Evolutionary conservation across 23 tunicate genomes (phyloP), one percentile per base, ranked within the genome.

Genomic region (Trididemnum clinides): DNA sequence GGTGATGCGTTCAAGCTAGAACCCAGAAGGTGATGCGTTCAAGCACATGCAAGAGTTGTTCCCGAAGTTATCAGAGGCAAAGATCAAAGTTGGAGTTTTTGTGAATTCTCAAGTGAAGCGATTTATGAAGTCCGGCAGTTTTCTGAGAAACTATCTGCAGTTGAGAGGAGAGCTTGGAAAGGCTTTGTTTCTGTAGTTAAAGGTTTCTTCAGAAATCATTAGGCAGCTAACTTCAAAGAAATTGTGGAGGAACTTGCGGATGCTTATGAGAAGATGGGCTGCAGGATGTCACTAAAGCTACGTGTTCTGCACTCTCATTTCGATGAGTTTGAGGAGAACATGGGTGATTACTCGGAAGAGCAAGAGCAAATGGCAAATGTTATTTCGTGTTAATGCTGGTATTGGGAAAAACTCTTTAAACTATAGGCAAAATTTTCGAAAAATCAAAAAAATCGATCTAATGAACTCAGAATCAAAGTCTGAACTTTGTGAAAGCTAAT

Each of bases 111-210:
- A 63, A 63, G 71, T 63, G 23, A 63, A 63, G 28, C 18, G 28
- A 63, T 22, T 63, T 63, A 63, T 63, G 71, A 25, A 63, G 71
- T 63, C 71, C 28, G 71, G n/a, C 26, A 63, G 71, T 63, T 63
- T 63, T 63, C 23, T 63, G 26, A 63, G 28, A 63, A 63, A 22
- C 28, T 63, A 21, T 63, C 71, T 63, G 71, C 28, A 25, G 71
- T 63, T 63, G 71, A 25, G 71, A 63, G 71, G 26, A 63, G 71
- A 63, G 71, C 71, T 63, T 63, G 28, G 71, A 63, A 10, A 63
- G n/a, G 71, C 71, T 63, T 63, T 63, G 71, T 63, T 63, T 63
- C 71, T 63, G 71, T 63, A 22, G 71, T 63, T 63, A 22, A 63
- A 21, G 71, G 23, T 63, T 63, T 63, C 28, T 22, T 63, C 71